These are phyloP conservation scores for Argentina silus DNA, from an alignment of 2,797 vertebrate species.

Conservation along the genomic window DNA sequence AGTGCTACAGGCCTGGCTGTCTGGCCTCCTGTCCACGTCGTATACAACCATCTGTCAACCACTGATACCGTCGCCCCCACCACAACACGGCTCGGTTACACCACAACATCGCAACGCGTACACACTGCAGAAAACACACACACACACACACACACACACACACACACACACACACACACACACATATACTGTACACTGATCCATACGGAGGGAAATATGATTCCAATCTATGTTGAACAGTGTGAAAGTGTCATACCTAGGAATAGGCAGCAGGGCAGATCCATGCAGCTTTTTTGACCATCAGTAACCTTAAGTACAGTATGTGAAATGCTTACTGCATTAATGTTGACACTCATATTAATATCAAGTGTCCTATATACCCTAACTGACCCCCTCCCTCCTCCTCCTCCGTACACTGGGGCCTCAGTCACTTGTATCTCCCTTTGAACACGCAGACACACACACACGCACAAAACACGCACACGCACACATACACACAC, in stretches of 20 bases:
- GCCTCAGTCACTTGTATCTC: neutral
- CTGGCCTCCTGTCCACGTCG: neutral
- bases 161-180: slow-evolving; percentile 9
- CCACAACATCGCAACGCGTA: neutral
- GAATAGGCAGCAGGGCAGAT: neutral
- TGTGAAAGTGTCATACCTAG: neutral
- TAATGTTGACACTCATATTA: slow-evolving; percentile 43
- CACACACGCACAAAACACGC: slow-evolving; percentile 20
- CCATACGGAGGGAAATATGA: neutral
- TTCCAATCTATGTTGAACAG: neutral
- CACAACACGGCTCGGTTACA: neutral
- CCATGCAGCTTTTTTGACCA: neutral
- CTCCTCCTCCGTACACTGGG: slow-evolving; percentile 15
- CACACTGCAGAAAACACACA: neutral
- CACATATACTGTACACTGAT: neutral
- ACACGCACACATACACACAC: slow-evolving; percentile 16
- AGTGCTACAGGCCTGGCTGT: neutral
- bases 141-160: neutral
- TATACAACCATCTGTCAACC: neutral
- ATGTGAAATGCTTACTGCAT: slow-evolving; percentile 37
- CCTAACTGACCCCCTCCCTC: neutral
- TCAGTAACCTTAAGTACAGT: neutral
- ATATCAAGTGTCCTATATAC: slow-evolving; percentile 18
- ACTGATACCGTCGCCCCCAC: neutral
- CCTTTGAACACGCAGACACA: neutral